phyloP scores from a whole-genome alignment of 2,888 invertebrate species.

The Lucinisca nassula region DNA sequence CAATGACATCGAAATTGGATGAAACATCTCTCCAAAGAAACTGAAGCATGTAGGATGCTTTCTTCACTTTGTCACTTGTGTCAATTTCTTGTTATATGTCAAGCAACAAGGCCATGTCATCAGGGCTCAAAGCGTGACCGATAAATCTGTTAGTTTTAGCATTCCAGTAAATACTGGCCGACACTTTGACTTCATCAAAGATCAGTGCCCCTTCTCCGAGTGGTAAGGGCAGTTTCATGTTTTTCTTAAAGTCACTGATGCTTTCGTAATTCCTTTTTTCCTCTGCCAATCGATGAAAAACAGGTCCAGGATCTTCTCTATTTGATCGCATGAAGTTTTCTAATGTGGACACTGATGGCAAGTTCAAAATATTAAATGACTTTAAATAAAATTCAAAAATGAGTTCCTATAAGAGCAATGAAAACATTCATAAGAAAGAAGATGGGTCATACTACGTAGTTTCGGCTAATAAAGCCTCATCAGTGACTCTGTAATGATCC shows the following conservation, averaged over 20 bases:
- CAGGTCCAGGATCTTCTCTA: slow-evolving; percentile 1
- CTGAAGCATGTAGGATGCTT: neutral
- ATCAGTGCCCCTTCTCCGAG: neutral
- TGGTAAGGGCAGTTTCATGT: neutral
- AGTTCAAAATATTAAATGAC: neutral
- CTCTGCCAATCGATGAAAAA: neutral
- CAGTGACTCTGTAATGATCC: no score
- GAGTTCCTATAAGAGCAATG: no score
- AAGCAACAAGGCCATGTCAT: neutral
- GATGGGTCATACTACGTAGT: no score
- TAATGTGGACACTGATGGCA: neutral
- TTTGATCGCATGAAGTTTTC: neutral
- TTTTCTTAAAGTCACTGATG: neutral
- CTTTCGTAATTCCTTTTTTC: neutral
- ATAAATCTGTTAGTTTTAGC: neutral
- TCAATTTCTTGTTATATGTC: neutral
- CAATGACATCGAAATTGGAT: neutral
- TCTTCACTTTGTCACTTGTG: neutral
- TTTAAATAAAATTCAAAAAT: no score
- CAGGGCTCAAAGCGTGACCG: neutral
- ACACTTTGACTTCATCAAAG: neutral
- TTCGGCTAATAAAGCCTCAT: no score
- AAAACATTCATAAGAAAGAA: no score
- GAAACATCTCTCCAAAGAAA: neutral
- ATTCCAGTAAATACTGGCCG: neutral